Evolutionary conservation across 2,888 invertebrate genomes (phyloP).

Genomic region (Rhogogaster chlorosoma): DNA sequence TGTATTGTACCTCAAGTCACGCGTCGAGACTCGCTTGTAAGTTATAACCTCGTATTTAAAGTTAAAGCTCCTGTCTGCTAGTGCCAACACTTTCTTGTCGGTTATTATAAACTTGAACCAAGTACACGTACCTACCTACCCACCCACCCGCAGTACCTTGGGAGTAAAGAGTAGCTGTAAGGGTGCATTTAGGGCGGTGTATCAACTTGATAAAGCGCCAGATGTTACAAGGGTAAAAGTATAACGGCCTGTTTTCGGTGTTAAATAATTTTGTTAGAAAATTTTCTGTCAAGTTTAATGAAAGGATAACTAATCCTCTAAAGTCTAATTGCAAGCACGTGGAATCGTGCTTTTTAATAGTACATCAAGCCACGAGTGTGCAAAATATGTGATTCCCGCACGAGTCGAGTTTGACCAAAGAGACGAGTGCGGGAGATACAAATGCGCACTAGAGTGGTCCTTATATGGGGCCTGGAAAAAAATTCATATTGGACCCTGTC

Average conservation of each 20-base stretch:
- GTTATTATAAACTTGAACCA: not conserved
- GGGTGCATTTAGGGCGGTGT: not conserved
- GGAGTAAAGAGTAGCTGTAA: not conserved
- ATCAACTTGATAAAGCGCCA: not conserved
- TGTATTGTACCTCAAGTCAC: constrained; percentile 4
- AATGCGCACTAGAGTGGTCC: too few species aligned
- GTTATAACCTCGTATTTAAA: constrained; percentile 1
- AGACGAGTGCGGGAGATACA: too few species aligned
- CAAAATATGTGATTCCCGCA: too few species aligned
- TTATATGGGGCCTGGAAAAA: too few species aligned
- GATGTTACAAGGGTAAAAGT: not conserved
- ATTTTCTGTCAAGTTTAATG: too few species aligned
- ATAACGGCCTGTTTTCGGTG: not conserved
- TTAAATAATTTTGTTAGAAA: not conserved
- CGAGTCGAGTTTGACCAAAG: too few species aligned
- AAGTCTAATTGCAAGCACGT: too few species aligned
- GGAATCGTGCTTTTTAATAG: too few species aligned
- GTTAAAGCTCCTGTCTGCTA: constrained; percentile 16
- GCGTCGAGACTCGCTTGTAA: not conserved
- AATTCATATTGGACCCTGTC: too few species aligned
- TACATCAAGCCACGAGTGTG: too few species aligned
- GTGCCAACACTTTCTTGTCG: not conserved
- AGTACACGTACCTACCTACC: not conserved
- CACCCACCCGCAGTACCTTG: too few species aligned
- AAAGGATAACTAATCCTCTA: too few species aligned